Conservation (phyloP, 2,797 vertebrate genomes). For the Pachyuromys duprasi region DNA sequence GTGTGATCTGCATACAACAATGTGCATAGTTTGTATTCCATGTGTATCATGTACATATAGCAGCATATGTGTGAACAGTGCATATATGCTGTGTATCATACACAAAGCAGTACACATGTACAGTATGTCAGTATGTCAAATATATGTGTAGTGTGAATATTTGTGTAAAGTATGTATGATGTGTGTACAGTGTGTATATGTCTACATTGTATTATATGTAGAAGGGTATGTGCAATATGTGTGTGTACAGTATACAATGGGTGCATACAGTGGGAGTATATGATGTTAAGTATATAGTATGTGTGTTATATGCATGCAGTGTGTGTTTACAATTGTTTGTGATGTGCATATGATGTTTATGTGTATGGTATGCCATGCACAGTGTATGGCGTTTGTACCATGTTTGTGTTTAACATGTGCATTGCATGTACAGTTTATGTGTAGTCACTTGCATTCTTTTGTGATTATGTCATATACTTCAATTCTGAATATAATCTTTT, state of each 20-base stretch:
- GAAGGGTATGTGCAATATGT: background rate
- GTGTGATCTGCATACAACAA: background rate
- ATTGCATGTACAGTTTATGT: no score
- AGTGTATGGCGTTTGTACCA: background rate
- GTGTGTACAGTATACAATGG: background rate
- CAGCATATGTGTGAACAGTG: background rate
- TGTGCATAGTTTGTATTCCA: background rate
- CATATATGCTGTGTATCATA: background rate
- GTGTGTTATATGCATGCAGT: background rate
- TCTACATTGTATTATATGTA: background rate
- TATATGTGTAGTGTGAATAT: background rate
- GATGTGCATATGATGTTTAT: background rate
- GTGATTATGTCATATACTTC: constrained; percentile 21
- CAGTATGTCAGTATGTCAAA: background rate
- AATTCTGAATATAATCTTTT: background rate
- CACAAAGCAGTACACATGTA: background rate
- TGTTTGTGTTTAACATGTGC: background rate
- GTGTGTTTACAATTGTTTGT: background rate
- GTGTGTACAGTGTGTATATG: background rate
- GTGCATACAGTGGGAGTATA: background rate
- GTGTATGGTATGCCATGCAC: background rate
- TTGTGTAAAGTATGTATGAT: background rate
- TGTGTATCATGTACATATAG: background rate
- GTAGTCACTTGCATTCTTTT: constrained; percentile 32
- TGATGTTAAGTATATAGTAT: background rate